Evolutionary conservation across 2,113 vertebrate genomes (phyloP), one percentile per base, ranked within the genome.

Genomic region (Callocephalon fimbriatum): DNA sequence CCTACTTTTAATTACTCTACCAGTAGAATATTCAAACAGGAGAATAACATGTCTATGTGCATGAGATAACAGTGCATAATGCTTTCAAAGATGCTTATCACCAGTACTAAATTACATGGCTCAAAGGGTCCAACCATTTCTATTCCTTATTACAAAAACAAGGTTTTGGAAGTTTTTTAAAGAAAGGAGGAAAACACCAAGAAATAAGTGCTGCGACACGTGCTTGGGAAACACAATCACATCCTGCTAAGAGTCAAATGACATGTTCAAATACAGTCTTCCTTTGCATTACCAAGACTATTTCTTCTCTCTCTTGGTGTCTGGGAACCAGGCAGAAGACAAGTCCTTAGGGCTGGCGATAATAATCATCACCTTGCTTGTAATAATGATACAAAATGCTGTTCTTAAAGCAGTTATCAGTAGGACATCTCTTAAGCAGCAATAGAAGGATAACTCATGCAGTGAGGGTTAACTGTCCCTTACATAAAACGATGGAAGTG

Each of bases 331-430:
- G n/a, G 32, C 21, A 93, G 63, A 92, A 51, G 70, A 85, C 79
- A 95, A 84, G 40, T 71, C 48, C 71, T 94, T 32, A 86, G 21
- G 32, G 32, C 20, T 76, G 29, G 47, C 79, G 67, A 95, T 72
- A 63, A 91, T 85, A 45, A 95, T 68, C 40, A 96, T 88, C 88
- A 90, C 61, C 78, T 82, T 62, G 31, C 74, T 80, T 61, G 75
- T 75, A 97, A 90, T 81, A 92, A 84, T 62, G 79, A 78, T 35
- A 85, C n/a, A 89, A 95, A 93, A 89, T 40, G 78, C 61, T 95
- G 82, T 66, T 97, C 53, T 82, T 95, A 85, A 93, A 86, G 94
- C 76, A 77, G 20, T 84, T 93, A 96, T 37, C 95, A 95, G 93
- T 91, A 71, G 94, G 94, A 82, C 68, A 79, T 73, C 93, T 89